A percentile compares a stretch with the other conserved stretches of the same genome.
phyloP scores from a whole-genome alignment of 2,113 vertebrate genomes.

The Megaleporinus macrocephalus region DNA sequence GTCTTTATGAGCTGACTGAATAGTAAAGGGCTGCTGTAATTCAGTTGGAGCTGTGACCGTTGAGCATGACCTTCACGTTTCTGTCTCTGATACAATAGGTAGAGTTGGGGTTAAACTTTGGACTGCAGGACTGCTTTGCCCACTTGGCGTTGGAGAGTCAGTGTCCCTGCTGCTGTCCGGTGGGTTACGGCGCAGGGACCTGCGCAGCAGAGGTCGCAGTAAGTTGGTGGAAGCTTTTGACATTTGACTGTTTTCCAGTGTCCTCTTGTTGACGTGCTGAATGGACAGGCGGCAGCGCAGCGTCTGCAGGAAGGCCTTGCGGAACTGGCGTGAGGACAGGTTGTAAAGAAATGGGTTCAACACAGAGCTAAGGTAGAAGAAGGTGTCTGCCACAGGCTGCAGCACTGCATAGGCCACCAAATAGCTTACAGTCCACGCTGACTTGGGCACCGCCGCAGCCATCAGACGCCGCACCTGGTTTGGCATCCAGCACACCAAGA shows the following conservation, averaged over 20 bases:
- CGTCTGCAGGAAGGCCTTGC: slow-evolving; percentile 86
- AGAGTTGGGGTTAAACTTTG: not conserved
- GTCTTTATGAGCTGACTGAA: not conserved
- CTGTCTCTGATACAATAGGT: slow-evolving; percentile 16
- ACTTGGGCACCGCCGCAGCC: slow-evolving; percentile 86
- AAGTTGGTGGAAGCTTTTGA: slow-evolving; percentile 59
- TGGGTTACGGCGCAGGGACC: slow-evolving; percentile 57
- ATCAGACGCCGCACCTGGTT: slow-evolving; percentile 90
- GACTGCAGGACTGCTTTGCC: not conserved
- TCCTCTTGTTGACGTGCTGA: slow-evolving; percentile 81
- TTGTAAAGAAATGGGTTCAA: slow-evolving; percentile 95
- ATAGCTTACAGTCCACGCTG: slow-evolving; percentile 80
- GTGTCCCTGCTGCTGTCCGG: not conserved
- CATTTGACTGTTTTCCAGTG: slow-evolving; percentile 13
- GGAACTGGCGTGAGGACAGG: slow-evolving; percentile 91
- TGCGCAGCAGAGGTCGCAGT: slow-evolving; percentile 60
- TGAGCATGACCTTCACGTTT: not conserved
- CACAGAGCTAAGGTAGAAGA: slow-evolving; percentile 96
- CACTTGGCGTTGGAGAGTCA: not conserved
- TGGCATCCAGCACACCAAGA: slow-evolving; percentile 92
- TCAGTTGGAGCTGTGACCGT: not conserved
- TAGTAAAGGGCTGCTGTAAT: not conserved
- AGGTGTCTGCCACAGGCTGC: slow-evolving; percentile 84
- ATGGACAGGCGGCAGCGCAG: slow-evolving; percentile 84
- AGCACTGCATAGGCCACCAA: slow-evolving; percentile 83